A percentile compares a stretch with the other conserved stretches of the same genome.
phyloP scores from a whole-genome alignment of 1,140 invertebrate species.

The Oryzaephilus surinamensis region DNA sequence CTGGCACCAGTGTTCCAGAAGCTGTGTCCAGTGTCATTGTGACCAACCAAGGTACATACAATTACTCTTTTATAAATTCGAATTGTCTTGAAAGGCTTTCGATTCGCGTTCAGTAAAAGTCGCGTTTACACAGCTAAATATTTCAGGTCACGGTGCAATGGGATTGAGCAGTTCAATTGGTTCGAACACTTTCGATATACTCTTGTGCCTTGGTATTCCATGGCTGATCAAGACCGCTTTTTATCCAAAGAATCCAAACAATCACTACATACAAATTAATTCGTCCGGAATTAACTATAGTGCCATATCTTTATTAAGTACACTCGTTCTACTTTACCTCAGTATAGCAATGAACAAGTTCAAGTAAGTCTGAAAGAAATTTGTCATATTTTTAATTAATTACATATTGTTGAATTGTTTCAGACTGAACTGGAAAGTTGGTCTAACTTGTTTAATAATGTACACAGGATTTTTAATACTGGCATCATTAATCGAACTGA shows the following conservation, averaged over 20 bases:
- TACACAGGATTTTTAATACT: slow-evolving; percentile 66
- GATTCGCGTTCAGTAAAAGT: neutral
- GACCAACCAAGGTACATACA: slow-evolving; percentile 55
- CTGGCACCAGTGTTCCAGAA: slow-evolving; percentile 78
- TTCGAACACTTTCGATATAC: slow-evolving; percentile 82
- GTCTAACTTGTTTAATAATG: slow-evolving; percentile 61
- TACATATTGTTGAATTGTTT: slow-evolving; percentile 13
- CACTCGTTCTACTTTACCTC: slow-evolving; percentile 62
- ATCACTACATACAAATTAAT: slow-evolving; percentile 65
- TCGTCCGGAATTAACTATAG: slow-evolving; percentile 71
- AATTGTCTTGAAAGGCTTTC: neutral
- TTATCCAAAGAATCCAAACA: slow-evolving; percentile 54
- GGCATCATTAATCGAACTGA: slow-evolving; percentile 73
- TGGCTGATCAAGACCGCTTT: slow-evolving; percentile 76
- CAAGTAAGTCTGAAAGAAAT: slow-evolving; percentile 34
- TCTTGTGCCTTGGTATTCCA: slow-evolving; percentile 73
- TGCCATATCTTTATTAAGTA: slow-evolving; percentile 66
- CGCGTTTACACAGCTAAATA: slow-evolving; percentile 2
- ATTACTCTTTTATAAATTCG: neutral
- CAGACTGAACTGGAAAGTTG: slow-evolving; percentile 63
- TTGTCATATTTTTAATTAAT: neutral
- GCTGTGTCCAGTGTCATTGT: slow-evolving; percentile 51
- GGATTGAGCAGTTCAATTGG: slow-evolving; percentile 81
- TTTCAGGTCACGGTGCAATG: slow-evolving; percentile 74
- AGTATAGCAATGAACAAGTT: slow-evolving; percentile 67